Conservation (phyloP, 2,888 invertebrate species). For the Uloborus plumipes region DNA sequence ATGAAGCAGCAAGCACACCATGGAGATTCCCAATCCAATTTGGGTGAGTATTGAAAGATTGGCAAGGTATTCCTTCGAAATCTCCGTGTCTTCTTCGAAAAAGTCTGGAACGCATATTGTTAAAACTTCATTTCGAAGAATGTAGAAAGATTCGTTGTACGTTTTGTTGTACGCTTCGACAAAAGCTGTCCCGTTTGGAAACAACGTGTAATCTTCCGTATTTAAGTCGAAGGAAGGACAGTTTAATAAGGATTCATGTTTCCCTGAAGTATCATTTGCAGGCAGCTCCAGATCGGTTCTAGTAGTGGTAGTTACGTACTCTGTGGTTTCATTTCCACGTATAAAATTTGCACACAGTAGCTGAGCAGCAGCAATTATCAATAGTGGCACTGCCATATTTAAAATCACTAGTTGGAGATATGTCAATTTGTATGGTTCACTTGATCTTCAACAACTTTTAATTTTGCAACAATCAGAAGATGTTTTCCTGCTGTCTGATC, state of each 20-base stretch:
- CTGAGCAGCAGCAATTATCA: too few species aligned
- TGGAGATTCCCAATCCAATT: constrained; percentile 51
- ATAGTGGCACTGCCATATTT: too few species aligned
- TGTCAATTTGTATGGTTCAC: too few species aligned
- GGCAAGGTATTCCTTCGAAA: background rate
- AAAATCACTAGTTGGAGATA: too few species aligned
- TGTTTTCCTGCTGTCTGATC: too few species aligned
- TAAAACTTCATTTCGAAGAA: constrained; percentile 1
- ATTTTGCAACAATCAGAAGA: too few species aligned
- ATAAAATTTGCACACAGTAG: too few species aligned
- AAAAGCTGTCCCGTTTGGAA: constrained; percentile 44
- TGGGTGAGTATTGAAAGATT: constrained; percentile 69
- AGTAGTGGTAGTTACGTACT: too few species aligned
- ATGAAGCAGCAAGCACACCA: constrained; percentile 48
- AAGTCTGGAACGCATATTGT: constrained; percentile 27
- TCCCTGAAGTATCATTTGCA: background rate
- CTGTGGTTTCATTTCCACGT: too few species aligned
- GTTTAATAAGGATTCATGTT: constrained; percentile 6
- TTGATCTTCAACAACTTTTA: too few species aligned
- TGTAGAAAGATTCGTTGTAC: constrained; percentile 23
- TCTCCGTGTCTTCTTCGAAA: background rate
- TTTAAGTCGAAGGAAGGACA: constrained; percentile 11
- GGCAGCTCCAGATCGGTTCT: too few species aligned
- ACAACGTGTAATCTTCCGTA: constrained; percentile 36
- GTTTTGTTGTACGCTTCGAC: constrained; percentile 36